Percentiles rank a stretch among this genome's conserved stretches.
phyloP scores from a whole-genome alignment of 1,140 invertebrate genomes.

The Drosophila nigrodunni region DNA sequence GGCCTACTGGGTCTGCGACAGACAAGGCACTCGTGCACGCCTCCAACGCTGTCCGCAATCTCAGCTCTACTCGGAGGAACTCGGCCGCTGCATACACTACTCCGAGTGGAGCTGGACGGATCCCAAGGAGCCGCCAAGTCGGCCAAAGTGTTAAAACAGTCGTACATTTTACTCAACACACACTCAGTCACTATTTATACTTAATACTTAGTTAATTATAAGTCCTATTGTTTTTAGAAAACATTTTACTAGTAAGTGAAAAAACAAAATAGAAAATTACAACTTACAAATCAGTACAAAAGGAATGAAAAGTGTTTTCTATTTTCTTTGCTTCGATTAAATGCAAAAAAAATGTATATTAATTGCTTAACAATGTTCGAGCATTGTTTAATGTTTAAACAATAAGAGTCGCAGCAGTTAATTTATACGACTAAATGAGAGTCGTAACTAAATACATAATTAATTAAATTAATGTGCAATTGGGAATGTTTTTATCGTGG shows the following conservation, averaged over 20 bases:
- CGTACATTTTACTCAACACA: constrained; percentile 5
- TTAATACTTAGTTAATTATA: constrained; percentile 40
- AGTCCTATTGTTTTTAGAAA: constrained; percentile 62
- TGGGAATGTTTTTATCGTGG: constrained; percentile 20
- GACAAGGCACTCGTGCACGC: constrained; percentile 67
- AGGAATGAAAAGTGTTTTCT: constrained; percentile 24
- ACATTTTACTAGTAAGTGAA: constrained; percentile 62
- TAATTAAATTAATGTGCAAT: constrained; percentile 40
- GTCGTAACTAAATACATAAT: constrained; percentile 19
- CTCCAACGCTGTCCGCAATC: constrained; percentile 67
- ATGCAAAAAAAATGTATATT: constrained; percentile 15
- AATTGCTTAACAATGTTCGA: constrained; percentile 54
- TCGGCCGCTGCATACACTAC: constrained; percentile 73
- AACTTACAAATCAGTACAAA: constrained; percentile 58
- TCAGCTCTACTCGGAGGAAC: constrained; percentile 73
- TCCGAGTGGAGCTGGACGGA: constrained; percentile 79
- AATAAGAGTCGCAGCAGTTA: background rate
- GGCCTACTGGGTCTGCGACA: constrained; percentile 77
- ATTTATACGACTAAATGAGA: background rate
- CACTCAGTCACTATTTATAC: constrained; percentile 21
- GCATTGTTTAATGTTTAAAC: constrained; percentile 48
- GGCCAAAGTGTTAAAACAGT: constrained; percentile 49
- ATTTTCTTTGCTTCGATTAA: background rate
- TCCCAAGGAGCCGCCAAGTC: constrained; percentile 75
- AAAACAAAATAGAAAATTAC: constrained; percentile 33